A percentile compares a stretch with the other conserved stretches of the same genome.
phyloP scores from a whole-genome alignment of 2,888 invertebrate species.

The Lycophotia porphyrea region DNA sequence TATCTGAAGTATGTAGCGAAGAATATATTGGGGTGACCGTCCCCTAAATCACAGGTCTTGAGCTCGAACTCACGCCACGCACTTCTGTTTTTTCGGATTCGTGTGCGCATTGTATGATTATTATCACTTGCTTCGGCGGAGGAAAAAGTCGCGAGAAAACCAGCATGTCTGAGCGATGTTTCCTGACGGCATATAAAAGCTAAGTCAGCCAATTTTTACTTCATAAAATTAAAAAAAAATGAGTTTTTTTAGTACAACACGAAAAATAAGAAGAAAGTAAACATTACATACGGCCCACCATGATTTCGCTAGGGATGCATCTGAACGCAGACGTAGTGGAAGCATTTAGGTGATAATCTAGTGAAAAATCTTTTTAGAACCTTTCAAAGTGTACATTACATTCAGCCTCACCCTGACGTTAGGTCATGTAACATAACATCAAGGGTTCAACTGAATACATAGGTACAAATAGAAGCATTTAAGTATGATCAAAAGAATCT shows the following conservation, averaged over 20 bases:
- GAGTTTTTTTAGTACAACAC: too few relatives aligned
- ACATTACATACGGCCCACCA: not conserved
- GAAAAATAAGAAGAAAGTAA: not conserved
- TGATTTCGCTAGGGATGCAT: not conserved
- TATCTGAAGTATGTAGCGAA: constrained; percentile 72
- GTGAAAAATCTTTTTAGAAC: not conserved
- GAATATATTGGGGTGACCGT: constrained; percentile 73
- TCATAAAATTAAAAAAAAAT: too few relatives aligned
- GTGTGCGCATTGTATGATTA: too few relatives aligned
- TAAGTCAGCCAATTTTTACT: too few relatives aligned
- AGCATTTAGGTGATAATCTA: not conserved
- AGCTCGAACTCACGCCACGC: too few relatives aligned
- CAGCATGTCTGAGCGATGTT: too few relatives aligned
- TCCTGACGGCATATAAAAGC: too few relatives aligned
- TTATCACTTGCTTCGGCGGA: too few relatives aligned
- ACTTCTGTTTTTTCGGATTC: too few relatives aligned
- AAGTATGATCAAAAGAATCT: not conserved
- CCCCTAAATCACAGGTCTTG: too few relatives aligned
- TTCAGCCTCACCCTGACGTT: not conserved
- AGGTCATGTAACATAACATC: not conserved
- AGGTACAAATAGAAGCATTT: not conserved
- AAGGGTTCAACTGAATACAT: not conserved
- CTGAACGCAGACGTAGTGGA: not conserved
- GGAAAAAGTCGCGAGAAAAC: too few relatives aligned
- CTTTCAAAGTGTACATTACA: constrained; percentile 64